Evolutionary conservation across 2,888 invertebrate species (phyloP).

Genomic region (Folsomia manolachei): DNA sequence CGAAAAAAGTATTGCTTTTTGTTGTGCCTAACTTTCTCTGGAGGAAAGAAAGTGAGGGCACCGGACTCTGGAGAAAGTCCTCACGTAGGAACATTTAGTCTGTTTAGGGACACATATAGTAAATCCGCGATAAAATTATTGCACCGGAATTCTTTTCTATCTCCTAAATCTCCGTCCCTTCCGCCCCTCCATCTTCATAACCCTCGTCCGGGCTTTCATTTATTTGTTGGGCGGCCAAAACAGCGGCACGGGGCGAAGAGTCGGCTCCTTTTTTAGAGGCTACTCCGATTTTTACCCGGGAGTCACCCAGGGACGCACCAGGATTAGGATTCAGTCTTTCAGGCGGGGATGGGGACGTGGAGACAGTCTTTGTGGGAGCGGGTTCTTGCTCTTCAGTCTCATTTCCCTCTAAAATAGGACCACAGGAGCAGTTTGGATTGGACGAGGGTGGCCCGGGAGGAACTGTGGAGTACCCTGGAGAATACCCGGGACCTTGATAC

Average conservation of each 20-base stretch:
- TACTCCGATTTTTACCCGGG: not conserved
- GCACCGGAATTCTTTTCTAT: constrained; percentile 50
- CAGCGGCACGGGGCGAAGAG: not conserved
- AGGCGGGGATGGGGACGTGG: constrained; percentile 32
- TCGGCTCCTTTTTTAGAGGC: not conserved
- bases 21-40: no score
- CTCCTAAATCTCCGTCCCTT: constrained; percentile 66
- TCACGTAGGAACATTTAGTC: not conserved
- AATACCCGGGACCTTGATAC: not conserved
- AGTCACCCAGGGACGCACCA: not conserved
- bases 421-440: constrained; percentile 22
- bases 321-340: constrained; percentile 4
- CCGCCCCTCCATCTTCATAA: constrained; percentile 72
- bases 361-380: constrained; percentile 52
- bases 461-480: no score
- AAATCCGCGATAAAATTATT: not conserved
- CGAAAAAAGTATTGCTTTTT: no score
- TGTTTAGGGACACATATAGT: not conserved
- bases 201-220: constrained; percentile 81
- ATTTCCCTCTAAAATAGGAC: constrained; percentile 40
- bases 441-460: no score
- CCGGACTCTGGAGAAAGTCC: not conserved
- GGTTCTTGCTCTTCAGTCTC: constrained; percentile 35
- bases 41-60: not conserved
- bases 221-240: constrained; percentile 25